phyloP scores from a whole-genome alignment of 2,113 vertebrate genomes.

The Neopipo cinnamomea region DNA sequence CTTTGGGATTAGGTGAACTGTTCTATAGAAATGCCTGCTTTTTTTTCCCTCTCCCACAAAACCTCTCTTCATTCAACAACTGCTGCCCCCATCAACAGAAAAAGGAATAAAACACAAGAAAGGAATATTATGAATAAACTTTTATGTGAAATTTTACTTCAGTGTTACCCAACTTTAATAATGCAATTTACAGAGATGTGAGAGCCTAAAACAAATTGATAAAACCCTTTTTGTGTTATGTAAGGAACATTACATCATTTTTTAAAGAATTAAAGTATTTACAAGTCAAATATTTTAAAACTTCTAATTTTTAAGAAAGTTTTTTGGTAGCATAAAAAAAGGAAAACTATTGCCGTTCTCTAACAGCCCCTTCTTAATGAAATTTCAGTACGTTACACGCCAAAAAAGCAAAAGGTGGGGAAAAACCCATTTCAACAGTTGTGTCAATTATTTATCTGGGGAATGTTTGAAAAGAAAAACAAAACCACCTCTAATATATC shows the following conservation, averaged over 20 bases:
- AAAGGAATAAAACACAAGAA: background rate
- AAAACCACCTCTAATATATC: background rate
- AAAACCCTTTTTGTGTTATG: background rate
- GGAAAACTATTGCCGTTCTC: background rate
- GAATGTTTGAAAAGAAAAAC: background rate
- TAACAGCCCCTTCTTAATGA: background rate
- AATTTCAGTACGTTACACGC: background rate
- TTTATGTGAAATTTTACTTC: background rate
- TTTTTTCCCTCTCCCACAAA: background rate
- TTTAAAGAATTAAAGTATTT: background rate
- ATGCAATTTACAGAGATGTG: background rate
- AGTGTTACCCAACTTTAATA: background rate
- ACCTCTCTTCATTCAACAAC: background rate
- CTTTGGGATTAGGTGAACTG: background rate
- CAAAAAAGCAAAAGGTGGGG: background rate
- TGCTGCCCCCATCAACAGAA: background rate
- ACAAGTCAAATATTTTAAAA: slow-evolving; percentile 1
- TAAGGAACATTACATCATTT: background rate
- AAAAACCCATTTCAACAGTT: background rate
- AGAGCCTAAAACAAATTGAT: background rate
- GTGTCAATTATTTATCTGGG: background rate
- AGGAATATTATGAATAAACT: background rate
- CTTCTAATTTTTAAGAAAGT: background rate
- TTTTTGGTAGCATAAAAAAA: background rate
- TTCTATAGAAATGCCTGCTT: background rate